Evolutionary conservation across 2,888 invertebrate genomes (phyloP).

Genomic region (Sericinus montela): DNA sequence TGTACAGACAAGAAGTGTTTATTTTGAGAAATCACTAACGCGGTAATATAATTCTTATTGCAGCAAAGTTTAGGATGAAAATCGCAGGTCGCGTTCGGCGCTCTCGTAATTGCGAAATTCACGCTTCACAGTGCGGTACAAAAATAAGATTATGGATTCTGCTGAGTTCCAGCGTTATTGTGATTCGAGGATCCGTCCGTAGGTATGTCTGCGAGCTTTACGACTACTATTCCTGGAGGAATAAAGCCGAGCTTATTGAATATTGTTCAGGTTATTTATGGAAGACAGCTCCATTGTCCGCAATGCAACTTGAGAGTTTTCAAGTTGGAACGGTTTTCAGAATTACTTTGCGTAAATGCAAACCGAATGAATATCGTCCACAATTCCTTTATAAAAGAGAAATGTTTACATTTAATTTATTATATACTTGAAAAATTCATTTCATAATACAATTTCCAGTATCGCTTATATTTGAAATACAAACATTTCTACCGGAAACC

Average conservation of each 20-base stretch:
- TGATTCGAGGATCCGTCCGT: conserved; percentile 79
- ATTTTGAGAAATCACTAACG: conserved; percentile 60
- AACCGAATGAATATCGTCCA: conserved; percentile 3
- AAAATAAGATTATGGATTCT: conserved; percentile 80
- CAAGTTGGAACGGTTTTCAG: conserved; percentile 23
- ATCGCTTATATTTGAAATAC: no score
- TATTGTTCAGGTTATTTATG: conserved; percentile 73
- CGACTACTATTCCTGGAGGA: conserved; percentile 76
- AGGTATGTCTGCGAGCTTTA: conserved; percentile 75
- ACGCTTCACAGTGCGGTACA: conserved; percentile 78
- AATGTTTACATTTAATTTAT: no score
- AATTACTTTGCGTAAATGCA: conserved; percentile 10
- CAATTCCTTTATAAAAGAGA: background rate
- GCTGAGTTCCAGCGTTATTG: conserved; percentile 76
- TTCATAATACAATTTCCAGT: no score
- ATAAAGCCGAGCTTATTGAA: conserved; percentile 74
- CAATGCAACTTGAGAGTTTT: conserved; percentile 24
- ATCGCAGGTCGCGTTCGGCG: conserved; percentile 39
- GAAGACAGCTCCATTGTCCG: conserved; percentile 70
- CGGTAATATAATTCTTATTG: conserved; percentile 49
- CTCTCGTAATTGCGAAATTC: conserved; percentile 77
- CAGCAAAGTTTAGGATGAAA: conserved; percentile 41
- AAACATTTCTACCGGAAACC: no score
- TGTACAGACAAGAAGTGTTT: conserved; percentile 74
- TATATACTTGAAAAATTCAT: no score